Evolutionary conservation across 2,888 invertebrate species (phyloP).

Genomic region (Acheta domesticus): DNA sequence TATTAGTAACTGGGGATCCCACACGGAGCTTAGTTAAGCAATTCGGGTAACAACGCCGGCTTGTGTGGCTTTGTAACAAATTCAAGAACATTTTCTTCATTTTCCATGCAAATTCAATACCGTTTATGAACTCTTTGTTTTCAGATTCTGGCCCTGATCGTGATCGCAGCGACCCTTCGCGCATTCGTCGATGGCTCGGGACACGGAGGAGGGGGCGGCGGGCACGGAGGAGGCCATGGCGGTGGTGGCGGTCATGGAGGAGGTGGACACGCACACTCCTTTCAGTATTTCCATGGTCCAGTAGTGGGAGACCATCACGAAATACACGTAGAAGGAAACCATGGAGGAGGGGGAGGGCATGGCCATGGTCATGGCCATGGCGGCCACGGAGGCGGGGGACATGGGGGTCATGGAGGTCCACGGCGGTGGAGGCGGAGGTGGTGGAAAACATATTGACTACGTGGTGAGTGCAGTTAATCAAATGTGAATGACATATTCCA

Average conservation of each 20-base stretch:
- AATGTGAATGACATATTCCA: too few relatives aligned
- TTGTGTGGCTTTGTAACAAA: too few relatives aligned
- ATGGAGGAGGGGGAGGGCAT: background rate
- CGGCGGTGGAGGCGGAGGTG: background rate
- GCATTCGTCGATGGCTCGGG: background rate
- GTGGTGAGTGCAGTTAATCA: too few relatives aligned
- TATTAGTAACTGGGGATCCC: too few relatives aligned
- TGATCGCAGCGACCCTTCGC: too few relatives aligned
- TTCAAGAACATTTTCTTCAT: too few relatives aligned
- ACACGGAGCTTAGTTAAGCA: too few relatives aligned
- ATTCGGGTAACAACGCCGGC: too few relatives aligned
- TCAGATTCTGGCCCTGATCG: too few relatives aligned
- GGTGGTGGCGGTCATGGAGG: background rate
- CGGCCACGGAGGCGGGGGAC: background rate
- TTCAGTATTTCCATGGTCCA: constrained; percentile 58
- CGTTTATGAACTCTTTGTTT: too few relatives aligned
- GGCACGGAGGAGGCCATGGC: background rate
- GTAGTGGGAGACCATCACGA: constrained; percentile 69
- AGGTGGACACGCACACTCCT: constrained; percentile 47
- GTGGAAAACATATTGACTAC: too few relatives aligned
- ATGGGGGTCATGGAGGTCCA: background rate
- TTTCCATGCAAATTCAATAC: too few relatives aligned
- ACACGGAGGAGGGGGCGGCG: background rate
- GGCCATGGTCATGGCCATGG: background rate
- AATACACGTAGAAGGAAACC: constrained; percentile 45